Percentiles rank a stretch among this genome's conserved stretches.
Evolutionary conservation across 2,113 vertebrate genomes (phyloP).

Genomic region (Daphoenositta chrysoptera): DNA sequence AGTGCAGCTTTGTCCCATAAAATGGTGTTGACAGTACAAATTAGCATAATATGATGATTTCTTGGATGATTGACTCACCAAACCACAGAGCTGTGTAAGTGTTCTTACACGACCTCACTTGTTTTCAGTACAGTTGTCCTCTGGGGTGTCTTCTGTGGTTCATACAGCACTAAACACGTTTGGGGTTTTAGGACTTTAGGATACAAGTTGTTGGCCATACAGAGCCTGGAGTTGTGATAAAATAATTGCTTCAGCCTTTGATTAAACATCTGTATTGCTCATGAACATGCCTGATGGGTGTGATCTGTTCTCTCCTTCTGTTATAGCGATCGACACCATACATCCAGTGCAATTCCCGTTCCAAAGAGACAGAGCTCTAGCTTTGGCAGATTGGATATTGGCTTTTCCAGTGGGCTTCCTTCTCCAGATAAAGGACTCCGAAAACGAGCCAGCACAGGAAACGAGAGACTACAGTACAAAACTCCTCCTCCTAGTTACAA

Average conservation of each 20-base stretch:
- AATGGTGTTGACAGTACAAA: background rate
- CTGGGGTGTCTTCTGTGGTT: background rate
- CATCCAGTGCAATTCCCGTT: constrained; percentile 89
- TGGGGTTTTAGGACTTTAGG: background rate
- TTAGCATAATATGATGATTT: background rate
- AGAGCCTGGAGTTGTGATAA: background rate
- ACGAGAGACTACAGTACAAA: constrained; percentile 79
- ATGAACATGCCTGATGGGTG: background rate
- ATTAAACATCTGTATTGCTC: background rate
- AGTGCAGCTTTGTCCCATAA: background rate
- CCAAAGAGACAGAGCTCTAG: constrained; percentile 83
- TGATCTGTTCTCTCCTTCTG: constrained; percentile 6
- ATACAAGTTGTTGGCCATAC: background rate
- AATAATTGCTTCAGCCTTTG: background rate
- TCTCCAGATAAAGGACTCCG: constrained; percentile 86
- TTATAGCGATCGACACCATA: constrained; percentile 84
- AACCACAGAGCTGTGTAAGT: background rate
- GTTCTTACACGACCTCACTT: background rate
- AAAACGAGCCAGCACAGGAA: constrained; percentile 85
- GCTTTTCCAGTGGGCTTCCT: constrained; percentile 72
- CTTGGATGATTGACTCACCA: constrained; percentile 4
- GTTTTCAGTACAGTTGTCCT: background rate
- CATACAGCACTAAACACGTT: background rate
- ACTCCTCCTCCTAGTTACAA: constrained; percentile 82
- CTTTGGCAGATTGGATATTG: constrained; percentile 74